phyloP scores from a whole-genome alignment of 1,140 invertebrate species.

The Melipona quadrifasciata region DNA sequence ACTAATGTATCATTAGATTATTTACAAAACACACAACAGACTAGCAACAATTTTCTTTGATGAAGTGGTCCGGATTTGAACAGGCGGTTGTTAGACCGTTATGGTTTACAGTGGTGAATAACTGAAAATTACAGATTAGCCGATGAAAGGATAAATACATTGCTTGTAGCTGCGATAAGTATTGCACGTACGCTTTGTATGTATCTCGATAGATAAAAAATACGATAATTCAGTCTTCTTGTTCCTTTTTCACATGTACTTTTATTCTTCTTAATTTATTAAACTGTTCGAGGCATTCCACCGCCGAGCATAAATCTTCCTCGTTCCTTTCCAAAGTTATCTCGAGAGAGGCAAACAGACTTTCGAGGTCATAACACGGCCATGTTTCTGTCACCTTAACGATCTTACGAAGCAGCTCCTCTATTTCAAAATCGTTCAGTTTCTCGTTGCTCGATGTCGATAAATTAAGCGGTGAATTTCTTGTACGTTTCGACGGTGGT shows the following conservation, averaged over 20 bases:
- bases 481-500: constrained; percentile 61
- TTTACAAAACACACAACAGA: background rate
- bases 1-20: background rate
- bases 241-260: constrained; percentile 31
- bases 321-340: constrained; percentile 62
- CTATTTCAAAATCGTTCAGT: constrained; percentile 61
- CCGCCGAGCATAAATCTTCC: constrained; percentile 50
- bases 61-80: background rate
- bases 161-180: background rate
- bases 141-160: background rate
- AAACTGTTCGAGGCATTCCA: constrained; percentile 68
- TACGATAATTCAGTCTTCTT: constrained; percentile 25
- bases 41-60: background rate
- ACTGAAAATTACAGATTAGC: constrained; percentile 16
- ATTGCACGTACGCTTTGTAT: too few species aligned
- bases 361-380: constrained; percentile 68
- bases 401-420: constrained; percentile 65
- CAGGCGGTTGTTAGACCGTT: background rate
- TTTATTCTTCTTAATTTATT: constrained; percentile 47
- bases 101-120: background rate
- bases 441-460: constrained; percentile 52
- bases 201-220: too few species aligned
- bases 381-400: constrained; percentile 67
- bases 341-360: constrained; percentile 67
- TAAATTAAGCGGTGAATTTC: constrained; percentile 24